These are phyloP conservation scores for Chlorodrepanis virens DNA, from an alignment of 2,113 vertebrate species.

Conservation along the genomic window DNA sequence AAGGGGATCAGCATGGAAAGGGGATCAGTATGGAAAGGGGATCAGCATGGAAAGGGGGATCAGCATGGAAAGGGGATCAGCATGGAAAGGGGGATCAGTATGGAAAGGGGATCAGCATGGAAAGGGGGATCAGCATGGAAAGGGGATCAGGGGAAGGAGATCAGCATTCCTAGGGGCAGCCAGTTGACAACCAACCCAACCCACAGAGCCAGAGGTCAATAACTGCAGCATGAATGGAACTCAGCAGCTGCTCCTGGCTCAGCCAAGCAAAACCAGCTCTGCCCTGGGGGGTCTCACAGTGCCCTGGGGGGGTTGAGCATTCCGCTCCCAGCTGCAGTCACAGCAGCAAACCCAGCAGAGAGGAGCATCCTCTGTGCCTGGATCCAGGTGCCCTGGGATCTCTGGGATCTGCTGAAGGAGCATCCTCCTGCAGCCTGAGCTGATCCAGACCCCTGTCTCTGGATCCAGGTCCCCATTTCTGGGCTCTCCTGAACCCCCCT, in stretches of 20 bases:
- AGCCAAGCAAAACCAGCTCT: neutral
- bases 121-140: too few species aligned
- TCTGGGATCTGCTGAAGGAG: neutral
- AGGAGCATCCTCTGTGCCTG: neutral
- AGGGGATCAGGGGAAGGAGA: too few species aligned
- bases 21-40: too few species aligned
- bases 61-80: too few species aligned
- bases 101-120: neutral
- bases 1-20: neutral
- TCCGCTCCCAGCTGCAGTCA: neutral
- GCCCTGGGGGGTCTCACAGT: neutral
- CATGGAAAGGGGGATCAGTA: neutral
- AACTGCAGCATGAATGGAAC: neutral
- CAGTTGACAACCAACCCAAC: neutral
- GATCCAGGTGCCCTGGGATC: neutral
- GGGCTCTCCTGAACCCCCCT: neutral
- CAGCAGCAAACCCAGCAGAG: neutral
- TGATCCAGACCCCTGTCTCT: neutral
- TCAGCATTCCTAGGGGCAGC: neutral
- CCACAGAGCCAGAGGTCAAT: neutral
- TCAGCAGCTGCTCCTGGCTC: constrained; percentile 9
- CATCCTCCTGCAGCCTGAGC: neutral
- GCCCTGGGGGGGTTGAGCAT: neutral
- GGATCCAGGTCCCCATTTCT: neutral
- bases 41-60: too few species aligned